Base-by-base conservation (phyloP, 2,113 vertebrate genomes). In the Neogobius melanostomus region DNA sequence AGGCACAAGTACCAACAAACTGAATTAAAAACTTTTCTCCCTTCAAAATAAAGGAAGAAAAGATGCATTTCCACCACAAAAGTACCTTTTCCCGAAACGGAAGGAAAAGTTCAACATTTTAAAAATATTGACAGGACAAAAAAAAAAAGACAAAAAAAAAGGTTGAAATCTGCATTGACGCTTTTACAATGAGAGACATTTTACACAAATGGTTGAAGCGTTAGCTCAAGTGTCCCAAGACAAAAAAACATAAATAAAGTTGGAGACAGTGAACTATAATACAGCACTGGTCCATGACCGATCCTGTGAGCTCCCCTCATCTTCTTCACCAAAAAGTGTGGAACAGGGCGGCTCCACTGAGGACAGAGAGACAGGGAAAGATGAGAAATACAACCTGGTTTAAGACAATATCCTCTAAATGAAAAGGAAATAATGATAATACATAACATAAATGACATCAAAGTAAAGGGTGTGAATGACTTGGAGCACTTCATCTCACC, bases 181-280 rank as follows among this genome's bases (percentile, higher is more conserved):
- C 88, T 91, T 92, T 85, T 92, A 92, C 91, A 94, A 91, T 90
- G 90, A 93, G 91, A 96, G 90, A 95, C 85, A 94, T 93, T 91
- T 86, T 90, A 91, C 85, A 90, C 82, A 87, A 82, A 90, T 78
- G 28, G 88, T 88, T 6, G 45, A 64, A 80, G 85, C 44, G 63
- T 76, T 82, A 81, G 76, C 72, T 85, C 60, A 68, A 77, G 90
- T 85, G 84, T 92, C 86, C 85, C 70, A 66, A 80, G 91, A 95
- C 91, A 88, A 69, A 36, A n/a, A 69, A 85, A 95, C 94, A 95
- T 96, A 97, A 97, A 97, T 95, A 96, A 95, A 96, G 93, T 93
- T 93, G 93, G 93, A 93, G 93, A 94, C 95, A 95, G 92, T 94
- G 93, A 92, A 90, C 87, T 94, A 94, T 94, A 86, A 87, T 93